Evolutionary conservation across 2,888 invertebrate genomes (phyloP), one percentile per base, ranked within the genome.

Genomic region (Lycia hirtaria): DNA sequence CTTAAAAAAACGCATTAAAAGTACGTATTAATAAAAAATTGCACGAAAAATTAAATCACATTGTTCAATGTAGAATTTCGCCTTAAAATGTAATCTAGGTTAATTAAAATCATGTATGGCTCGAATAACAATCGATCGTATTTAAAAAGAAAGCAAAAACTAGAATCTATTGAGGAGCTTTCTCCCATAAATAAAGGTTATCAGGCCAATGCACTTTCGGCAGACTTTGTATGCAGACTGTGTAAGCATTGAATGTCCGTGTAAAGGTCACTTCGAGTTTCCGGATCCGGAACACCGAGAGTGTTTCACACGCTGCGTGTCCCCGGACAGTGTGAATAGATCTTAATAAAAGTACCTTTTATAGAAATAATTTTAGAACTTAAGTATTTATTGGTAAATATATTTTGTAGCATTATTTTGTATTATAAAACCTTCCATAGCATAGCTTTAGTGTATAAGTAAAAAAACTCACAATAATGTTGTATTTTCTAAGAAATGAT

Each of bases 301-400:
- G 67, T 78, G 86, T 87, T 88, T 87, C 80, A 69, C 80, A 68
- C 82, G 81, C 81, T 64, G 82, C 62, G 81, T 81, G n/a, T n/a
- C n/a, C n/a, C n/a, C n/a, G n/a, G n/a, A n/a, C n/a, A n/a, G n/a
- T n/a, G 80, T 80, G 70, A 69, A 73, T 82, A 80, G 80, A 84
- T 80, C 79, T 82, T 82, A 83, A 83, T 83, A 85, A 76, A 89
- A 83, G 91, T 92, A 92, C 92, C 92, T 92, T 91, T 90, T 86
- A 73, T 72, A 75, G 81, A 83, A 83, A 79, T 70, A 75, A 73
- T 66, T 68, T 45, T 86, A 88, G 84, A 33, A 30, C 54, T 33
- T 91, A 91, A 91, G 91, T 92, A 92, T 92, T 92, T 92, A 92
- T 91, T 91, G 75, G 78, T 87, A 83, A 75, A 76, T 70, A 72